Percentiles rank a stretch among this genome's conserved stretches.
Evolutionary conservation across 2,888 invertebrate genomes (phyloP).

Genomic region (Ganaspis brasiliensis): DNA sequence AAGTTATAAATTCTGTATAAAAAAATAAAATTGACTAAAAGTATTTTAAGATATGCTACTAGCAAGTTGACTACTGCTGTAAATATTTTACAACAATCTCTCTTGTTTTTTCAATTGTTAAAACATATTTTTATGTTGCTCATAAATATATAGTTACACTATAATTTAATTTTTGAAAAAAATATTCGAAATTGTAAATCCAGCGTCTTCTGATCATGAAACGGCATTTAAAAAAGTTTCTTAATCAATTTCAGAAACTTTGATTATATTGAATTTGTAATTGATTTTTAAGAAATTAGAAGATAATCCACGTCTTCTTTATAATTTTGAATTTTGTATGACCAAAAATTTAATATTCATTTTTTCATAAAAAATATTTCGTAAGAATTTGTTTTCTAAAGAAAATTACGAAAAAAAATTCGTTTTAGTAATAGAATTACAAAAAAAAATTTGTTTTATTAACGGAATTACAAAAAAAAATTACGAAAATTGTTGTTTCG

Average conservation of each 20-base stretch:
- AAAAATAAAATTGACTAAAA: neutral
- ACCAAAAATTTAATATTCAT: neutral
- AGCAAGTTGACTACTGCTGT: neutral
- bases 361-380: neutral
- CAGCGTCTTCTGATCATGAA: constrained; percentile 10
- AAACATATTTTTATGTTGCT: no score
- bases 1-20: neutral
- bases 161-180: no score
- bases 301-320: constrained; percentile 14
- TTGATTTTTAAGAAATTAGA: constrained; percentile 3
- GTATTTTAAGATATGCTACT: neutral
- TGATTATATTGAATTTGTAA: neutral
- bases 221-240: constrained; percentile 8
- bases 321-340: neutral
- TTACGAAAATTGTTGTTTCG: no score
- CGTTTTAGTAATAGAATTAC: no score
- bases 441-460: no score
- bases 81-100: constrained; percentile 1
- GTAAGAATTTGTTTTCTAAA: no score
- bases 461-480: no score
- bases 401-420: no score
- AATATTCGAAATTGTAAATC: neutral
- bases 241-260: neutral
- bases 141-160: no score
- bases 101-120: no score